These are phyloP conservation scores for Egretta garzetta DNA, from an alignment of 2,113 vertebrate species.

Conservation along the genomic window DNA sequence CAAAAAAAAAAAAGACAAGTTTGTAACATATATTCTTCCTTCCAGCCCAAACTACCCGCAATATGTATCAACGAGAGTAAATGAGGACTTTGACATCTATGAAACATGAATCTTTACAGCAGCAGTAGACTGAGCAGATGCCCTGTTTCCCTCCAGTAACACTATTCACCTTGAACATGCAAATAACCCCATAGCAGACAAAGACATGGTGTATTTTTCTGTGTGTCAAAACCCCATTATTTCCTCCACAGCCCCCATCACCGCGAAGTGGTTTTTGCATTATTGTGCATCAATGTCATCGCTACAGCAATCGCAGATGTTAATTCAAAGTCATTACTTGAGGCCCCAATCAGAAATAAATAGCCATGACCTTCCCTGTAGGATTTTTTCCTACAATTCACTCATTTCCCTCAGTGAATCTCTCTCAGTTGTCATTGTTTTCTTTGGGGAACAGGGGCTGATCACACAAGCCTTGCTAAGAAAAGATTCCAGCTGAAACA, in stretches of 20 bases:
- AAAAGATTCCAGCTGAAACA: not conserved
- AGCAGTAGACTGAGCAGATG: not conserved
- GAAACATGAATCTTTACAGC: not conserved
- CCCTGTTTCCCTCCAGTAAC: not conserved
- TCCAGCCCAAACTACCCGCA: not conserved
- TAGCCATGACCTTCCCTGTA: slow-evolving; percentile 4
- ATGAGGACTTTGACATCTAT: not conserved
- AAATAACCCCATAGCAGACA: not conserved
- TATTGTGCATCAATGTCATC: not conserved
- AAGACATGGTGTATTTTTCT: not conserved
- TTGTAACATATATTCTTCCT: not conserved
- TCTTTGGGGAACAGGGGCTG: not conserved
- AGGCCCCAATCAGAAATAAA: not conserved
- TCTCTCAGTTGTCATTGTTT: not conserved
- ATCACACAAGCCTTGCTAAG: not conserved
- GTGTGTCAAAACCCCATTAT: not conserved
- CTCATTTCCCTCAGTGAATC: not conserved
- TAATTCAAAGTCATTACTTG: slow-evolving; percentile 39
- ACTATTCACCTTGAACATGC: not conserved
- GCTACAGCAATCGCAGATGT: not conserved
- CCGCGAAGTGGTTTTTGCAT: not conserved
- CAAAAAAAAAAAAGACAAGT: not conserved
- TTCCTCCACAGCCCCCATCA: not conserved
- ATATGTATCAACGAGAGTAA: not conserved
- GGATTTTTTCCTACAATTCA: slow-evolving; percentile 2